These are phyloP conservation scores for Bovichtus variegatus DNA, from an alignment of 2,797 vertebrate species.

Conservation along the genomic window DNA sequence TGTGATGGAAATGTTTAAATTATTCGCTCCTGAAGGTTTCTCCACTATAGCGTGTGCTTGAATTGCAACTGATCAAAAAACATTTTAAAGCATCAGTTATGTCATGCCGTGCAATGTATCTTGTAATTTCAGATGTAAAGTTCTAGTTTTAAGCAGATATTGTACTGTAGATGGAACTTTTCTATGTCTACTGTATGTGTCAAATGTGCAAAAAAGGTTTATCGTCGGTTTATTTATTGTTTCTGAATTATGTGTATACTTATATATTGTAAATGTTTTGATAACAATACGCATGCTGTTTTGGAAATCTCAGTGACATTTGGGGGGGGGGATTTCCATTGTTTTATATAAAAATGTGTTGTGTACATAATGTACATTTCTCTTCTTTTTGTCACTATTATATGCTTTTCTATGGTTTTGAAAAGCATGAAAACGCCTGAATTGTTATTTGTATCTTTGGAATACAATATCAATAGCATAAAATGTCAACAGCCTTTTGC, in stretches of 20 bases:
- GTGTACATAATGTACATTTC: constrained; percentile 78
- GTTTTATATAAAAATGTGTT: constrained; percentile 79
- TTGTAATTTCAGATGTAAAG: constrained; percentile 90
- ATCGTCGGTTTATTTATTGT: constrained; percentile 94
- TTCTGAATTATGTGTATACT: constrained; percentile 87
- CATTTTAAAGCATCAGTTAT: constrained; percentile 58
- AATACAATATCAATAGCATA: constrained; percentile 69
- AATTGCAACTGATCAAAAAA: constrained; percentile 56
- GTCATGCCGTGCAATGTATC: constrained; percentile 90
- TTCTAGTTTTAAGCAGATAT: constrained; percentile 88
- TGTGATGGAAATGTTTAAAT: constrained; percentile 58
- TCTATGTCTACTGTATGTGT: constrained; percentile 85
- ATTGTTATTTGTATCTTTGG: constrained; percentile 74
- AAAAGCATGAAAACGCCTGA: constrained; percentile 84
- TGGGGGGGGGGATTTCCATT: constrained; percentile 65
- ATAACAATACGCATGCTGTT: constrained; percentile 92
- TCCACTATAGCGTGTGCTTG: constrained; percentile 55
- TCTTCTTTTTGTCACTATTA: constrained; percentile 70
- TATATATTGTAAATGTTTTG: constrained; percentile 89
- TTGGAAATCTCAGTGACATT: constrained; percentile 79
- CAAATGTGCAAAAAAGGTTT: constrained; percentile 90
- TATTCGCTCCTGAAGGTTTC: constrained; percentile 31
- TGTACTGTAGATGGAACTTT: constrained; percentile 87
- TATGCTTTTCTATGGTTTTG: constrained; percentile 82
- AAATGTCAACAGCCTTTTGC: constrained; percentile 70